Percentiles rank a stretch among this genome's conserved stretches.
These are phyloP conservation scores for Anoplolepis gracilipes DNA, from an alignment of 1,140 invertebrate species.

Conservation along the genomic window DNA sequence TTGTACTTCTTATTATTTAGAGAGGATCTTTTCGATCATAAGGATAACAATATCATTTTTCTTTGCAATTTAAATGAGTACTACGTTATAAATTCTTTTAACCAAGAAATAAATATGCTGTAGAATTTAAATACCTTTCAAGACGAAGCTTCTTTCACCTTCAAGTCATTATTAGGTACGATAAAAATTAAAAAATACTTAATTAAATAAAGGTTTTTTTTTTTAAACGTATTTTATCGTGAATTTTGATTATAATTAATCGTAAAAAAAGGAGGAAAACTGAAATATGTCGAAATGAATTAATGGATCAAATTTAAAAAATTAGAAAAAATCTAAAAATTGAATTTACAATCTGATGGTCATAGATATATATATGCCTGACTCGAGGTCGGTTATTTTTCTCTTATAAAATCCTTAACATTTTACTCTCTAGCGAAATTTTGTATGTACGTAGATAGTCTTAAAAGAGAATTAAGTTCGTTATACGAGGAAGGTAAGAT, in stretches of 20 bases:
- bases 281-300: background rate
- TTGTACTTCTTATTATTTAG: background rate
- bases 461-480: slow-evolving; percentile 27
- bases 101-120: background rate
- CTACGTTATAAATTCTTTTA: slow-evolving; percentile 18
- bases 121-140: background rate
- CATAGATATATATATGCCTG: no score
- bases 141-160: background rate
- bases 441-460: background rate
- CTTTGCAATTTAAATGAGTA: slow-evolving; percentile 16
- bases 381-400: background rate
- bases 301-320: background rate
- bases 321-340: slow-evolving; percentile 1
- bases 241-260: background rate
- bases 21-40: background rate
- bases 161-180: slow-evolving; percentile 30
- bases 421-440: background rate
- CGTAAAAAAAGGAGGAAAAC: background rate
- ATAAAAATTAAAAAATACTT: slow-evolving; percentile 24
- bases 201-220: background rate
- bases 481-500: background rate
- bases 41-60: background rate
- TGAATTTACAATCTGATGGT: no score
- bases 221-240: background rate
- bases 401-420: background rate